Base-by-base conservation (phyloP, 2,888 invertebrate genomes). In the Bruchidius siliquastri region DNA sequence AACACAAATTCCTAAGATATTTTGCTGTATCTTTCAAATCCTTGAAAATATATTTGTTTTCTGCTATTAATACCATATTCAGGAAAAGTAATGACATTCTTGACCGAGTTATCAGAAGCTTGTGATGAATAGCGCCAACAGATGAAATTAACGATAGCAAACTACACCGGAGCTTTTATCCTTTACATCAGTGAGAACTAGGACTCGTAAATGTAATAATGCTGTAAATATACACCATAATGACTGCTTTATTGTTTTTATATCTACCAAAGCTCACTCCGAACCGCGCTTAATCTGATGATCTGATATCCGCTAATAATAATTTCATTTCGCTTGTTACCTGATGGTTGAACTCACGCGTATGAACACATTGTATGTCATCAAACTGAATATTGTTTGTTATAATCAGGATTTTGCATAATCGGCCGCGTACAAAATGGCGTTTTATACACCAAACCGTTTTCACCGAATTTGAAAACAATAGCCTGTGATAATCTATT, bases 361-460 rank as follows among this genome's bases (percentile, higher is more conserved):
- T n/a, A n/a, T n/a, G 49, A 3, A 18, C 49, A 13, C 49, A 21
- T 68, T 68, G 4, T 68, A 20, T 21, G 68, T 68, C 22, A 21
- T 68, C 68, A 13, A 21, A 8, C 68, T 21, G 21, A 68, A 68
- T 68, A 68, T 76, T 74, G 74, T 76, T 75, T 73, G 74, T 75
- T 73, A 75, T 76, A 75, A 75, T 76, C 74, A 75, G 72, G 69
- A 69, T 72, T 76, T 76, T 76, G 76, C 76, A 76, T 76, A 76
- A 76, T 74, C 70, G 72, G 69, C 70, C 74, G 49, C 49, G 49
- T 49, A 49, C 72, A 72, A 75, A 74, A 76, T 73, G 72, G 75
- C 74, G 71, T 69, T 68, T 73, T 69, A 72, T 72, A 72, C 73
- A 74, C 76, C 74, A 74, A 74, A 76, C 73, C 8, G 49, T 49